Evolutionary conservation across 1,140 invertebrate species (phyloP).

Genomic region (Eciton burchellii): DNA sequence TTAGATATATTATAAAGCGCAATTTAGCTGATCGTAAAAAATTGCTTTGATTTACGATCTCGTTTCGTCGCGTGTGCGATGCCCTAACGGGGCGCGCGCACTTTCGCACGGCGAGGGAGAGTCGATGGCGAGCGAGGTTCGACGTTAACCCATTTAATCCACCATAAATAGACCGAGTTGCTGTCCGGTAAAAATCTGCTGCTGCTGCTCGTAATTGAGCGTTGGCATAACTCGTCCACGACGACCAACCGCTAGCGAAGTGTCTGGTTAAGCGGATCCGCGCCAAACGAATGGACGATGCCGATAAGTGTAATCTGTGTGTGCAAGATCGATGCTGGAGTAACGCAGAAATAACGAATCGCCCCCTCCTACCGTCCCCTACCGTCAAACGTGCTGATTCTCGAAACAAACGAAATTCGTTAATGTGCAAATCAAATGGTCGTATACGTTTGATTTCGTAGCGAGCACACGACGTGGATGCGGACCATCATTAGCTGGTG

Average conservation of each 20-base stretch:
- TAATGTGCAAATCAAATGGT: not conserved
- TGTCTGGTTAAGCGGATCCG: not conserved
- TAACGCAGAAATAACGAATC: not conserved
- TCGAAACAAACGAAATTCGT: not conserved
- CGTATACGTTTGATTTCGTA: not conserved
- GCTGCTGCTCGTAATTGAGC: slow-evolving; percentile 39
- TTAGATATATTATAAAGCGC: slow-evolving; percentile 50
- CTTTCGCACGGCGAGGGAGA: slow-evolving; percentile 42
- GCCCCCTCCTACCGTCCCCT: not conserved
- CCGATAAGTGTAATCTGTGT: slow-evolving; percentile 1
- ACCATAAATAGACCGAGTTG: slow-evolving; percentile 20
- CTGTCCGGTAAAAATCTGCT: slow-evolving; percentile 49
- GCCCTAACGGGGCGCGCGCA: not conserved
- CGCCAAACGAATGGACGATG: not conserved
- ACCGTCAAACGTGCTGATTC: not conserved
- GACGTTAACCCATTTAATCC: slow-evolving; percentile 63
- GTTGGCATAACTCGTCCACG: slow-evolving; percentile 10
- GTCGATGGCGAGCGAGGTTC: not conserved
- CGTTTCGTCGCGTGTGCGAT: slow-evolving; percentile 42
- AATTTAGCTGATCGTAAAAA: slow-evolving; percentile 62
- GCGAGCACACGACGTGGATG: not conserved
- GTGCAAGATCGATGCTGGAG: not conserved
- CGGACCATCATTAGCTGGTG: not conserved
- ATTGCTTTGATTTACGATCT: slow-evolving; percentile 56
- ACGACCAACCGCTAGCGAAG: not conserved